A percentile compares a stretch with the other conserved stretches of the same genome.
phyloP scores from a whole-genome alignment of 2,888 invertebrate species.

The Drosophila yooni region DNA sequence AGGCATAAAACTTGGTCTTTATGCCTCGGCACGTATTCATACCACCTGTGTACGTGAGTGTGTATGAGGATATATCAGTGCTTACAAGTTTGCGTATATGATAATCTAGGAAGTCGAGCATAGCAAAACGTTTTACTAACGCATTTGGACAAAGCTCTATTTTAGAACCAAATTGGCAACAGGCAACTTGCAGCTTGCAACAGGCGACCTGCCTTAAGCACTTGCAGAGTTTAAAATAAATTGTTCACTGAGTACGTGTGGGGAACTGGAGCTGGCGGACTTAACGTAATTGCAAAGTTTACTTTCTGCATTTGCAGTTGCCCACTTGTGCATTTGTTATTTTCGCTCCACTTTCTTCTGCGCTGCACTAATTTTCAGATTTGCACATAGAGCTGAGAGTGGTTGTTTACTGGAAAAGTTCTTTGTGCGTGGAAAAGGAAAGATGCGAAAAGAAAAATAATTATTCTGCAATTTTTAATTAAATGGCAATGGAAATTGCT shows the following conservation, averaged over 20 bases:
- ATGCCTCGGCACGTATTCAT: constrained; percentile 43
- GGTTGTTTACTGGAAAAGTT: constrained; percentile 67
- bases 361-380: constrained; percentile 74
- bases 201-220: constrained; percentile 13
- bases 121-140: constrained; percentile 58
- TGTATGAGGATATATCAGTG: background rate
- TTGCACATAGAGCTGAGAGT: constrained; percentile 65
- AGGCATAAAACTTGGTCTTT: constrained; percentile 59
- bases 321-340: constrained; percentile 28
- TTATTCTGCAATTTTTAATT: constrained; percentile 81
- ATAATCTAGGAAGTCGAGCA: constrained; percentile 52
- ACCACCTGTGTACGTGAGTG: constrained; percentile 48
- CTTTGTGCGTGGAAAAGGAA: constrained; percentile 26
- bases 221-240: constrained; percentile 55
- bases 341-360: constrained; percentile 18
- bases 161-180: constrained; percentile 50
- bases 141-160: constrained; percentile 61
- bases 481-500: constrained; percentile 76
- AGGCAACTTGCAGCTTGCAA: constrained; percentile 25
- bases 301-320: constrained; percentile 42
- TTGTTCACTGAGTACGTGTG: constrained; percentile 68
- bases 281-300: constrained; percentile 79
- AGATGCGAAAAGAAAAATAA: constrained; percentile 72
- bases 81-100: constrained; percentile 27
- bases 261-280: constrained; percentile 60